phyloP scores from a whole-genome alignment of 1,140 invertebrate species.

The Asbolus verrucosus region DNA sequence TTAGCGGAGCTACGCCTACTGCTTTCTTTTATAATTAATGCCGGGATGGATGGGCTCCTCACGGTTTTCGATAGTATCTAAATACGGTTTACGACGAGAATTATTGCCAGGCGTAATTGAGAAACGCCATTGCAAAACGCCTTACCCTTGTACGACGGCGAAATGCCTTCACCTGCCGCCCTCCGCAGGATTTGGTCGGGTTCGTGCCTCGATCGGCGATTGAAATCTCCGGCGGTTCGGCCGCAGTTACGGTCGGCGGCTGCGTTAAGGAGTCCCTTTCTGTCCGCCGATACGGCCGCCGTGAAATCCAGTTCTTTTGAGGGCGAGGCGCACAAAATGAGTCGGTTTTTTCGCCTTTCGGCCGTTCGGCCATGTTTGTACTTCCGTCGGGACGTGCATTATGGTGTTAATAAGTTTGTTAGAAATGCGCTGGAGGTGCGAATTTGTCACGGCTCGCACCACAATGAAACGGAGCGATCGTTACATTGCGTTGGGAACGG shows the following conservation, averaged over 20 bases:
- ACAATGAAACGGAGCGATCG: conserved; percentile 28
- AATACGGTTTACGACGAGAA: too few relatives aligned
- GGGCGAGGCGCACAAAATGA: conserved; percentile 15
- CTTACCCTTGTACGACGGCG: too few relatives aligned
- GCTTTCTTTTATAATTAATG: conserved; percentile 50
- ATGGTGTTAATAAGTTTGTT: conserved; percentile 31
- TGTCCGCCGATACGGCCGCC: too few relatives aligned
- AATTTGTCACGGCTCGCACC: conserved; percentile 44
- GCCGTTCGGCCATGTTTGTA: conserved; percentile 17
- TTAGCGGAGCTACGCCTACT: conserved; percentile 42
- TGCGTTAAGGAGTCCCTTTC: not conserved
- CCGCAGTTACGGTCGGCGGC: not conserved
- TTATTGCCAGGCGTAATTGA: too few relatives aligned
- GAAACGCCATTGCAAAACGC: too few relatives aligned
- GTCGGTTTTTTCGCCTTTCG: conserved; percentile 40
- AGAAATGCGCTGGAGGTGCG: conserved; percentile 34
- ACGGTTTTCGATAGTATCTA: conserved; percentile 47
- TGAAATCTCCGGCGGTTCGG: conserved; percentile 2
- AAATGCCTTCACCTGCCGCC: too few relatives aligned
- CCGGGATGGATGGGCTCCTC: conserved; percentile 37
- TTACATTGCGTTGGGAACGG: conserved; percentile 16
- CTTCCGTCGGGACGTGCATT: conserved; percentile 29
- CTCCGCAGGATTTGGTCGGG: too few relatives aligned
- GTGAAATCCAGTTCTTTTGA: conserved; percentile 1
- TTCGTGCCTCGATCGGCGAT: not conserved